These are phyloP conservation scores for Geopemphigus sp. DNA, from an alignment of 1,140 invertebrate species.

Conservation along the genomic window DNA sequence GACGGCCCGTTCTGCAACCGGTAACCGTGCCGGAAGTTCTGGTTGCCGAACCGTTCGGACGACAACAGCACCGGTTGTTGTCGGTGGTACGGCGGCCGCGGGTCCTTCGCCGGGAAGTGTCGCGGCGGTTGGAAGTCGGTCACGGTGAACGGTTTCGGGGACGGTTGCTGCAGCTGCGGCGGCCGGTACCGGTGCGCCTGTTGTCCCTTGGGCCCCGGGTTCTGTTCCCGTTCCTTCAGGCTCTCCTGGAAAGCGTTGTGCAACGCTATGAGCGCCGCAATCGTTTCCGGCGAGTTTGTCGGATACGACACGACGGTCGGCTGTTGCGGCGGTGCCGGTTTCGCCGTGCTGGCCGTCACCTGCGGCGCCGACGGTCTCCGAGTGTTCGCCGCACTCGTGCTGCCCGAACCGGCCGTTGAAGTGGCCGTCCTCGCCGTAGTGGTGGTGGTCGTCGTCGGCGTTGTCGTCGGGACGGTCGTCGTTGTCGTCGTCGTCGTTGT, in stretches of 20 bases:
- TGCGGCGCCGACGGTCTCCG: too few species aligned
- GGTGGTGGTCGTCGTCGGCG: constrained; percentile 54
- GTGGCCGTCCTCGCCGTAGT: constrained; percentile 54
- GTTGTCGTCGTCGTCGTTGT: constrained; percentile 41
- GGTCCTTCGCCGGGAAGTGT: constrained; percentile 51
- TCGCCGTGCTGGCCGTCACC: constrained; percentile 54
- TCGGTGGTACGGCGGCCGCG: constrained; percentile 56
- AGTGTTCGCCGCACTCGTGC: constrained; percentile 54
- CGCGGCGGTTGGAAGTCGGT: constrained; percentile 28
- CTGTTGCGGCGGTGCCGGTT: constrained; percentile 54
- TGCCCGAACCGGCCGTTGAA: too few species aligned
- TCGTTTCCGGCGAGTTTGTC: constrained; percentile 52
- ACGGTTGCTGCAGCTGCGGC: neutral
- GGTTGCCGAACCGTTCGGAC: constrained; percentile 51
- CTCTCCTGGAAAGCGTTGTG: constrained; percentile 54
- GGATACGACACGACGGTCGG: constrained; percentile 54
- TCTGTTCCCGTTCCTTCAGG: constrained; percentile 51
- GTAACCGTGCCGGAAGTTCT: constrained; percentile 51
- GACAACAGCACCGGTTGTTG: constrained; percentile 53
- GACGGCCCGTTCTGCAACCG: constrained; percentile 33
- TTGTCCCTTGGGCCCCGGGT: neutral
- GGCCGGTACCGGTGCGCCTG: neutral
- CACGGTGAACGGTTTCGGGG: constrained; percentile 32
- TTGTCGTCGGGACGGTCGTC: constrained; percentile 55
- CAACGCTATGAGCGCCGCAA: constrained; percentile 53